phyloP scores from a whole-genome alignment of 2,888 invertebrate genomes.

The Acanthococcus lagerstroemiae region DNA sequence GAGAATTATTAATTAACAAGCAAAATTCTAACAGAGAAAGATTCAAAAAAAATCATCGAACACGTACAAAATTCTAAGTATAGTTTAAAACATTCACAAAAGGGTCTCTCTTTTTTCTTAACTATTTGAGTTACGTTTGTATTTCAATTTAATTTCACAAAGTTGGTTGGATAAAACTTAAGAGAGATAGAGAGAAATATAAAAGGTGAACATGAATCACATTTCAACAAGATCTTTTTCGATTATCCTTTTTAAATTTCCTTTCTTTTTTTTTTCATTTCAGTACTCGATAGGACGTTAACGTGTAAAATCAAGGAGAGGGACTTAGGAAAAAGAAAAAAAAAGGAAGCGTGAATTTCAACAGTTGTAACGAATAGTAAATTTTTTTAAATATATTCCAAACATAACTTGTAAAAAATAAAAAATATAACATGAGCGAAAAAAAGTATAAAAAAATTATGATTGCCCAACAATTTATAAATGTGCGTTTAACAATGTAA shows the following conservation, averaged over 20 bases:
- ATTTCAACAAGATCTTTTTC: slow-evolving; percentile 1
- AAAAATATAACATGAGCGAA: slow-evolving; percentile 22
- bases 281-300: neutral
- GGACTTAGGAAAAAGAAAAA: slow-evolving; percentile 1
- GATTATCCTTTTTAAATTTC: neutral
- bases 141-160: too few species aligned
- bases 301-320: neutral
- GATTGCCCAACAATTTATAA: slow-evolving; percentile 30
- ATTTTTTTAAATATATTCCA: slow-evolving; percentile 9
- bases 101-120: too few species aligned
- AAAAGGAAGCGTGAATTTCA: slow-evolving; percentile 25
- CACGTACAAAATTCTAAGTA: neutral
- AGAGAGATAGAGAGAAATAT: too few species aligned
- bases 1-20: slow-evolving; percentile 25
- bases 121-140: too few species aligned
- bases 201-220: neutral
- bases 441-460: slow-evolving; percentile 16
- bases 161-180: too few species aligned
- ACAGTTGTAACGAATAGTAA: slow-evolving; percentile 26
- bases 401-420: slow-evolving; percentile 28
- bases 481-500: slow-evolving; percentile 31
- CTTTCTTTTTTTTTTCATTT: neutral
- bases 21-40: slow-evolving; percentile 20
- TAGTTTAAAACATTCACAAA: neutral
- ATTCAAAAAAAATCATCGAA: slow-evolving; percentile 15